These are phyloP conservation scores for Drosophila ohnishii DNA, from an alignment of 1,140 invertebrate genomes.

Conservation along the genomic window DNA sequence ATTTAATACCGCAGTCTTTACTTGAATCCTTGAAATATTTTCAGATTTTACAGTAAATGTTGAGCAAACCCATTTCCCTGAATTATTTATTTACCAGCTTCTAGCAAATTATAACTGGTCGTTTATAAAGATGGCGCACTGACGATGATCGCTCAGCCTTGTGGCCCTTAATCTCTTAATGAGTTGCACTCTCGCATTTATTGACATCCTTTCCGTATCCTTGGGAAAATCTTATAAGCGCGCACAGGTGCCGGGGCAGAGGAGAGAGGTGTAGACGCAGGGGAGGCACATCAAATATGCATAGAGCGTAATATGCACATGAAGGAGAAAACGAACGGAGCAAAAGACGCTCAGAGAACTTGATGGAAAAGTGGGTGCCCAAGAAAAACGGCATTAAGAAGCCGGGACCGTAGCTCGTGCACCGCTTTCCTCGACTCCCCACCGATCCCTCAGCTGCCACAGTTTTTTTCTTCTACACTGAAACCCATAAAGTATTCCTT, in stretches of 20 bases:
- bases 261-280: neutral
- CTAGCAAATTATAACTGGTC: conserved; percentile 36
- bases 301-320: conserved; percentile 74
- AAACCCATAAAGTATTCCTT: conserved; percentile 1
- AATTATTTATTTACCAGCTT: conserved; percentile 12
- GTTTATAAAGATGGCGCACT: conserved; percentile 4
- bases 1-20: too few relatives aligned
- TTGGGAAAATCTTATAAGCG: conserved; percentile 67
- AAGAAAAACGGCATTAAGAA: conserved; percentile 68
- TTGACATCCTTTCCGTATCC: conserved; percentile 62
- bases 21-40: too few relatives aligned
- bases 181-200: conserved; percentile 74
- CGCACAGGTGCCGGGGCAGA: conserved; percentile 29
- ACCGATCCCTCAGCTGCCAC: neutral
- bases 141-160: conserved; percentile 49
- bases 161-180: conserved; percentile 72
- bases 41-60: neutral
- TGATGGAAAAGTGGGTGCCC: conserved; percentile 43
- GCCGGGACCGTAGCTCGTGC: conserved; percentile 44
- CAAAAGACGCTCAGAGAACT: conserved; percentile 45
- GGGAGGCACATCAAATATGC: conserved; percentile 65
- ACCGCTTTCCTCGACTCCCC: conserved; percentile 22
- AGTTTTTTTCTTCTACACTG: conserved; percentile 2
- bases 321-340: conserved; percentile 42
- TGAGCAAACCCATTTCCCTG: too few relatives aligned